Evolutionary conservation across 2,888 invertebrate species (phyloP).

Genomic region (Tortrix viridana): DNA sequence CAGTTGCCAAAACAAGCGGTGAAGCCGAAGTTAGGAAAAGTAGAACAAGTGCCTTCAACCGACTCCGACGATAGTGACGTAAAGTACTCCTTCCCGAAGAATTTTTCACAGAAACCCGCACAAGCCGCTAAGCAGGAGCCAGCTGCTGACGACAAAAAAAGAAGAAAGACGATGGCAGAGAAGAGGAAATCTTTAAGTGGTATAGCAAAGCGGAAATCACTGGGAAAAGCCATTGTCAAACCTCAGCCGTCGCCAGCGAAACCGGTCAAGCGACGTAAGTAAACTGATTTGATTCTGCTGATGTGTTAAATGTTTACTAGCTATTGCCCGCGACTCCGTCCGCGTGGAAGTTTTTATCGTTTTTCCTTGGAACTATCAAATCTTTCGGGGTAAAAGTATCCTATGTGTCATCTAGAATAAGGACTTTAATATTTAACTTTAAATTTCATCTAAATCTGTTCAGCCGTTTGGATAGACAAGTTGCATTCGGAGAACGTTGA

Average conservation of each 20-base stretch:
- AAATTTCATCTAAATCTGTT: no score
- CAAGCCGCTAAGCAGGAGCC: constrained; percentile 5
- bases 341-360: no score
- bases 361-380: no score
- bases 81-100: constrained; percentile 75
- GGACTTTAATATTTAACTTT: no score
- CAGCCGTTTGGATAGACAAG: no score
- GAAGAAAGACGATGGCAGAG: constrained; percentile 55
- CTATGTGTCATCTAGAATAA: no score
- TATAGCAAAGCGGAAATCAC: constrained; percentile 70
- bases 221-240: constrained; percentile 58
- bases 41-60: constrained; percentile 56
- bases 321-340: no score
- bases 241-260: constrained; percentile 52
- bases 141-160: constrained; percentile 43
- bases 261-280: constrained; percentile 72
- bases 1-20: constrained; percentile 45
- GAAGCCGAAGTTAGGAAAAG: constrained; percentile 39
- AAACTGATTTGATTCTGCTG: not conserved
- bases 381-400: no score
- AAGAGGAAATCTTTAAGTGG: constrained; percentile 67
- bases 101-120: constrained; percentile 32
- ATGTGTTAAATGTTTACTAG: no score
- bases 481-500: no score
- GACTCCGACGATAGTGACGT: constrained; percentile 78